A percentile compares a stretch with the other conserved stretches of the same genome.
phyloP scores from a whole-genome alignment of 1,140 invertebrate species.

The Sinonovacula constricta region DNA sequence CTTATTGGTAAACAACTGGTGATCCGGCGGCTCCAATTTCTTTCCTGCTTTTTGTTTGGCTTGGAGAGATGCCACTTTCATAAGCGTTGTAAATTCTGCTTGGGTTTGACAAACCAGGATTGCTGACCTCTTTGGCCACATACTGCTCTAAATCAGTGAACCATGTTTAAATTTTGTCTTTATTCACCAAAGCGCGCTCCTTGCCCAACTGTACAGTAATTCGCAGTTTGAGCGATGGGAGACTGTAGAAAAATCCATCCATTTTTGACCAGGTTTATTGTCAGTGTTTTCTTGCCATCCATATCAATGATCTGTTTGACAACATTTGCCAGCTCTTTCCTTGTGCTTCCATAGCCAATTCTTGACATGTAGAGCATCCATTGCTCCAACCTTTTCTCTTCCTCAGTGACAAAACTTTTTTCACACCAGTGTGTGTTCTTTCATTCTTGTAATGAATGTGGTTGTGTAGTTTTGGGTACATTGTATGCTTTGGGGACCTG shows the following conservation, averaged over 20 bases:
- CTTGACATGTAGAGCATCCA: constrained; percentile 1
- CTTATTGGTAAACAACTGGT: constrained; percentile 14
- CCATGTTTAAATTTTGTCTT: constrained; percentile 12
- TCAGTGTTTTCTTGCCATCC: constrained; percentile 2
- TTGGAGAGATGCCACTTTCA: constrained; percentile 6
- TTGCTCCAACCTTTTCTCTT: constrained; percentile 21
- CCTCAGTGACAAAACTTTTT: not conserved
- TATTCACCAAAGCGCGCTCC: constrained; percentile 6
- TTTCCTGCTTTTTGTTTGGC: constrained; percentile 4
- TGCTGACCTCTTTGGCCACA: not conserved
- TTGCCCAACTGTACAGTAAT: constrained; percentile 26
- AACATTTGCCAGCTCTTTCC: constrained; percentile 7
- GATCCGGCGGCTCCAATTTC: not conserved
- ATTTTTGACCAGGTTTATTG: constrained; percentile 11
- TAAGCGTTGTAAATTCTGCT: constrained; percentile 29
- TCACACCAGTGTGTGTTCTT: constrained; percentile 1
- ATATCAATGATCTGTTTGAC: constrained; percentile 15
- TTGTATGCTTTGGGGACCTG: not conserved
- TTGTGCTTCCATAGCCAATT: constrained; percentile 16
- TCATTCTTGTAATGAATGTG: constrained; percentile 10
- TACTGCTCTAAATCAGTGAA: constrained; percentile 5
- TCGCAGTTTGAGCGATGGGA: constrained; percentile 1
- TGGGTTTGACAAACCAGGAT: not conserved
- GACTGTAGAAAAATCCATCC: constrained; percentile 22
- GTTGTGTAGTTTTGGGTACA: constrained; percentile 17